phyloP scores from a whole-genome alignment of 2,113 vertebrate genomes.

The Rhizomys pruinosus region DNA sequence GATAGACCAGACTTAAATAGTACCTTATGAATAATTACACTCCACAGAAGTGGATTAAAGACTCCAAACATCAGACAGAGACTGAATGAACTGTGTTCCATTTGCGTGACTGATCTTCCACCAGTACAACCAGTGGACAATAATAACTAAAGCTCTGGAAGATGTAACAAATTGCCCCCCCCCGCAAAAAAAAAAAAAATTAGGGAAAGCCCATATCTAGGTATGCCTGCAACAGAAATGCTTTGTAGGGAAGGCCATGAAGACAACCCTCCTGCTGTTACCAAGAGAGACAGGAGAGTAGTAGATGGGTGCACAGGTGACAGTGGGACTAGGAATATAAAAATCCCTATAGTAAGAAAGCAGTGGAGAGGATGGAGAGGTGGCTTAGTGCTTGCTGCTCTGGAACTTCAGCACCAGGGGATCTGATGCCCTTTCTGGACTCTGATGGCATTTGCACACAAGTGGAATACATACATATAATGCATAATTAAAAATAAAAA shows the following conservation, averaged over 20 bases:
- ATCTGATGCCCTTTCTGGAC: too few relatives aligned
- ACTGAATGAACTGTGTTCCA: not conserved
- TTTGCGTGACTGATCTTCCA: not conserved
- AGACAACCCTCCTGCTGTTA: not conserved
- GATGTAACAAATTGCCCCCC: not conserved
- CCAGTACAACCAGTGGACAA: not conserved
- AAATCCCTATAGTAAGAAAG: not conserved
- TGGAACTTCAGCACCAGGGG: too few relatives aligned
- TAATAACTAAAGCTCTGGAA: not conserved
- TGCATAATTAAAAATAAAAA: too few relatives aligned
- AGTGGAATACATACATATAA: too few relatives aligned
- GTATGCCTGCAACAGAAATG: not conserved
- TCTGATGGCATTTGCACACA: too few relatives aligned
- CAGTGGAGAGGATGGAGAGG: not conserved
- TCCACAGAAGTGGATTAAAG: not conserved
- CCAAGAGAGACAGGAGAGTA: not conserved
- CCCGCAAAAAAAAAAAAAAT: not conserved
- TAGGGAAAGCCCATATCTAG: not conserved
- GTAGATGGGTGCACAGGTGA: not conserved
- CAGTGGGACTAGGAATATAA: too few relatives aligned
- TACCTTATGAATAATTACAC: not conserved
- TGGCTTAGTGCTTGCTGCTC: too few relatives aligned
- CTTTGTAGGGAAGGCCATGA: accelerated
- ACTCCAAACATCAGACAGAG: not conserved
- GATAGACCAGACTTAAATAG: not conserved